Evolutionary conservation across 2,888 invertebrate species (phyloP), one percentile per base, ranked within the genome.

Genomic region (Nysson spinosus): DNA sequence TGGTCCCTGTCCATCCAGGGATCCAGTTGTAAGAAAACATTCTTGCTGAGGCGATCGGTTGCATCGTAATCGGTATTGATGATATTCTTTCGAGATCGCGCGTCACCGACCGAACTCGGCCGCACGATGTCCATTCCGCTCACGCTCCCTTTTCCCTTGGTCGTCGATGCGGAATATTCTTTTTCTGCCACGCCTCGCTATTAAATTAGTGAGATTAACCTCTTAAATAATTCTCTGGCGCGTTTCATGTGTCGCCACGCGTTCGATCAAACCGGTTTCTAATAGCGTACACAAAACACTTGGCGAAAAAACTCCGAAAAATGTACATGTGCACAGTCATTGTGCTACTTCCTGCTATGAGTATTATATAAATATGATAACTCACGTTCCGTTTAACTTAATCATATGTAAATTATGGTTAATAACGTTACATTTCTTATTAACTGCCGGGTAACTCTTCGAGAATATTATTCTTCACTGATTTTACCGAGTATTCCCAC

Each of bases 51-150:
- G 70, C 77, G 81, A 78, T 80, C 80, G 73, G 69, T 72, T 68
- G 82, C 79, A 81, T 82, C 77, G 80, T 78, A 79, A 82, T 82
- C 79, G 75, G 40, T 74, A 74, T 83, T 79, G 78, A 79, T 78
- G 78, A 72, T 78, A 75, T 65, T 61, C 32, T 28, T 44, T 17
- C 17, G 40, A 24, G 32, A 58, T 30, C 30, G 11, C 34, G 34
- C 20, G 30, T 47, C 24, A 12, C 12, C 43, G 26, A 7, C 14
- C 49, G 14, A 49, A 61, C 28, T 14, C 14, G 14, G 9, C 26
- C 20, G 39, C 7, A 11, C 7, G 16, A 16, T 28, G 40, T 9
- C 46, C 16, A 69, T 44, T 19, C 43, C 3, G 17, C 20, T 57
- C 49, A 35, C 42, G 50, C 37, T 42, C 44, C 9, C 30, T 19